phyloP scores from a whole-genome alignment of 2,797 vertebrate species.

The Coendou prehensilis region DNA sequence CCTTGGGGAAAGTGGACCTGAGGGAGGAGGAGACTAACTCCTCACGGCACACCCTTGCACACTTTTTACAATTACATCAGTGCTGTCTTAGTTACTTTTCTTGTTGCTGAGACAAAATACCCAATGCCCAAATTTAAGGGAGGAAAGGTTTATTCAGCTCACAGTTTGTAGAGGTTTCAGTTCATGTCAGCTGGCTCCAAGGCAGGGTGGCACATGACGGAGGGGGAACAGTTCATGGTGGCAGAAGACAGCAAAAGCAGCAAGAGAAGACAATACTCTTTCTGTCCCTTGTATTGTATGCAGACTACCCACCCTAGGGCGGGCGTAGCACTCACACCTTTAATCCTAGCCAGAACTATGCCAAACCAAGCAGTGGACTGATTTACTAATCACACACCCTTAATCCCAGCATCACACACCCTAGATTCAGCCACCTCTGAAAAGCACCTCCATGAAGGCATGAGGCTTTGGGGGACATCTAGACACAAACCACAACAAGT shows the following conservation, averaged over 20 bases:
- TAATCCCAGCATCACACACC: background rate
- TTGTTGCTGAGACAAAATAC: background rate
- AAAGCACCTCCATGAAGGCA: background rate
- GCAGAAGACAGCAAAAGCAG: background rate
- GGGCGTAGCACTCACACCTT: too few relatives aligned
- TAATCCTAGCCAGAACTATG: too few relatives aligned
- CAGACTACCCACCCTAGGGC: background rate
- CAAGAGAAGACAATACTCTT: background rate
- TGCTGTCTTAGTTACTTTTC: background rate
- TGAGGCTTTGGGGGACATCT: background rate
- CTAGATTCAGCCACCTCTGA: background rate
- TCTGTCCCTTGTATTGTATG: background rate
- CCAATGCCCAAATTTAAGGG: background rate
- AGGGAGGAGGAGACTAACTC: background rate
- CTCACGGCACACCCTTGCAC: rapidly evolving
- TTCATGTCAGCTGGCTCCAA: background rate
- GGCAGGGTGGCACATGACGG: too few relatives aligned
- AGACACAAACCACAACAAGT: too few relatives aligned
- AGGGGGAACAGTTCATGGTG: background rate
- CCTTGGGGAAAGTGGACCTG: background rate
- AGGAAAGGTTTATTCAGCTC: background rate
- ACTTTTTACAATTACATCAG: rapidly evolving
- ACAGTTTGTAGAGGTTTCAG: background rate
- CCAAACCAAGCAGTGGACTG: too few relatives aligned
- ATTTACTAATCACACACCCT: background rate